Evolutionary conservation across 1,140 invertebrate genomes (phyloP).

Genomic region (Bombus affinis): DNA sequence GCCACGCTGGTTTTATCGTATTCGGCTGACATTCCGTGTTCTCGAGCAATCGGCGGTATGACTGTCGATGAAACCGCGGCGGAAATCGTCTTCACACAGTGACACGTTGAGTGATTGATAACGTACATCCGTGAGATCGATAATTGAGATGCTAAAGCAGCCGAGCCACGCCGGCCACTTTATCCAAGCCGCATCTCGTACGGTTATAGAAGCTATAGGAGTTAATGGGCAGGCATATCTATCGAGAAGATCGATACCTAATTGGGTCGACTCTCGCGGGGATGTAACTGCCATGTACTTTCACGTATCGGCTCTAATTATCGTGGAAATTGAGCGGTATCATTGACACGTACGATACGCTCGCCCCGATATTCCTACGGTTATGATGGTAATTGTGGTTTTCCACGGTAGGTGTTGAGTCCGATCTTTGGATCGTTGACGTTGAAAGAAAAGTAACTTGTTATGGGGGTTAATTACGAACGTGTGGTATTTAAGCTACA

Average conservation of each 20-base stretch:
- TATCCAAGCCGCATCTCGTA: conserved; percentile 59
- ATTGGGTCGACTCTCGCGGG: conserved; percentile 61
- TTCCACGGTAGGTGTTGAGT: conserved; percentile 49
- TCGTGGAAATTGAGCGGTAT: conserved; percentile 60
- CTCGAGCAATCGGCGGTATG: neutral
- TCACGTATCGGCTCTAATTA: conserved; percentile 60
- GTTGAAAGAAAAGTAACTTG: conserved; percentile 32
- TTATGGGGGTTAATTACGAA: conserved; percentile 35
- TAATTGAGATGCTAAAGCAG: conserved; percentile 60
- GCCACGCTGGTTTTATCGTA: neutral
- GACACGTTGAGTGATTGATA: conserved; percentile 39
- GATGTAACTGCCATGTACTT: conserved; percentile 43
- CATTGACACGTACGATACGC: conserved; percentile 54
- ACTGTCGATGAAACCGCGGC: neutral
- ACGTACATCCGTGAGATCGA: conserved; percentile 51
- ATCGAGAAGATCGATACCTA: conserved; percentile 62
- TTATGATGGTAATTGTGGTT: conserved; percentile 40
- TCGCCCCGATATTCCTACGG: conserved; percentile 4
- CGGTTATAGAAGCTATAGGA: conserved; percentile 57
- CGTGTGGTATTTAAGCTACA: conserved; percentile 34
- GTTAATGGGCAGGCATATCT: conserved; percentile 58
- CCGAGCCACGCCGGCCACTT: conserved; percentile 23
- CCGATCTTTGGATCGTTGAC: conserved; percentile 17
- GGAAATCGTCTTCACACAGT: conserved; percentile 7
- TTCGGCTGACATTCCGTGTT: neutral